These are phyloP conservation scores for Adineta ricciae DNA, from an alignment of 2,888 invertebrate genomes.

Conservation along the genomic window DNA sequence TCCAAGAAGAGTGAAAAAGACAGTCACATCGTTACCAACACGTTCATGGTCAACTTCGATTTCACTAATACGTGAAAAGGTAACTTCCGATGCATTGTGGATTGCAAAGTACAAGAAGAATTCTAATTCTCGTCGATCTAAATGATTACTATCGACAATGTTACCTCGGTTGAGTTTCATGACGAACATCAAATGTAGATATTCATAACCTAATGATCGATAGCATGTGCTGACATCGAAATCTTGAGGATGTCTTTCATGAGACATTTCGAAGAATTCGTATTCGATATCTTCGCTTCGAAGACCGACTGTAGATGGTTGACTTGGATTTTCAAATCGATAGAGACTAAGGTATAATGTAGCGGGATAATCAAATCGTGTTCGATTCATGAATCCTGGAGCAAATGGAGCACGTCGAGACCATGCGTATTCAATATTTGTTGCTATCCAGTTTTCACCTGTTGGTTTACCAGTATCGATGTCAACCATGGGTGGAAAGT, in stretches of 20 bases:
- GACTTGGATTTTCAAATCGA: background rate
- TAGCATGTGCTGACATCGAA: background rate
- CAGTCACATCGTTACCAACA: background rate
- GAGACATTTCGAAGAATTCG: background rate
- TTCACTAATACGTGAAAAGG: background rate
- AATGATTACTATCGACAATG: background rate
- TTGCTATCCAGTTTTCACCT: background rate
- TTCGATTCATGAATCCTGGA: background rate
- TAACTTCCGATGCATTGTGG: background rate
- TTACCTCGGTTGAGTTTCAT: background rate
- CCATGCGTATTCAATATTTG: background rate
- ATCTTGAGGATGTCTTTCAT: background rate
- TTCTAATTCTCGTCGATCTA: background rate
- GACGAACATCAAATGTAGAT: background rate
- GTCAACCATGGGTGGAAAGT: background rate
- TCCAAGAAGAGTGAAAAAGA: background rate
- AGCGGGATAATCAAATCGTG: background rate
- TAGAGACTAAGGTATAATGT: background rate
- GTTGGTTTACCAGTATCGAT: background rate
- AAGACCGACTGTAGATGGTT: background rate
- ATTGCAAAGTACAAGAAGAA: fast-evolving
- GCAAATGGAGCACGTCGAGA: background rate
- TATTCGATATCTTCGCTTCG: background rate
- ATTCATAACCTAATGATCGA: background rate
- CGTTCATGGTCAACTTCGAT: background rate